These are phyloP conservation scores for Onchidella celtica DNA, from an alignment of 2,888 invertebrate species.

Conservation along the genomic window DNA sequence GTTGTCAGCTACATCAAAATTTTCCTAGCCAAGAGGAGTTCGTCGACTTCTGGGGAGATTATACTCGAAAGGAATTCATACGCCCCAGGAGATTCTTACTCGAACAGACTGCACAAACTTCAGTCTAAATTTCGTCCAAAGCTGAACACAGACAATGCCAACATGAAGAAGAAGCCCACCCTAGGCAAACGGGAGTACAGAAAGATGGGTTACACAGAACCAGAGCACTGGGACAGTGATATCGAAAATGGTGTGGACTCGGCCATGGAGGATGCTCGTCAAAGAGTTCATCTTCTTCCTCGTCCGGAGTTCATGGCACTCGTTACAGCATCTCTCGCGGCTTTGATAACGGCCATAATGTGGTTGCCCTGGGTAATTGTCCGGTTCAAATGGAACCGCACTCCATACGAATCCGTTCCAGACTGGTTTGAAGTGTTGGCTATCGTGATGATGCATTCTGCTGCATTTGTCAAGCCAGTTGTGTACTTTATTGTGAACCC, in stretches of 20 bases:
- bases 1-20: conserved; percentile 26
- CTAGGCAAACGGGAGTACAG: conserved; percentile 38
- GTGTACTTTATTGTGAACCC: conserved; percentile 18
- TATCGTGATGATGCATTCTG: conserved; percentile 25
- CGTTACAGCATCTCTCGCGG: conserved; percentile 16
- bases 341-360: conserved; percentile 17
- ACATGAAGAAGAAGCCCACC: neutral
- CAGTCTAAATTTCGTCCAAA: conserved; percentile 27
- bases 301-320: conserved; percentile 29
- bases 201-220: conserved; percentile 32
- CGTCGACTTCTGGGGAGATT: conserved; percentile 29
- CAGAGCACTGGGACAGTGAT: conserved; percentile 40
- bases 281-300: conserved; percentile 8
- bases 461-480: conserved; percentile 29
- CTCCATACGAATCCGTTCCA: conserved; percentile 19
- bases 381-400: conserved; percentile 20
- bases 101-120: conserved; percentile 15
- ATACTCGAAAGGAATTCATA: conserved; percentile 31
- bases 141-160: neutral
- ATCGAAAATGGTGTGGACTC: conserved; percentile 26
- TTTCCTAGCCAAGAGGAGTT: neutral
- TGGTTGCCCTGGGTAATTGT: conserved; percentile 44
- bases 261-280: neutral
- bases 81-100: conserved; percentile 31
- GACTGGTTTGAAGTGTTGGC: conserved; percentile 16